Evolutionary conservation across 2,888 invertebrate genomes (phyloP), one percentile per base, ranked within the genome.

Genomic region (Troides helena): DNA sequence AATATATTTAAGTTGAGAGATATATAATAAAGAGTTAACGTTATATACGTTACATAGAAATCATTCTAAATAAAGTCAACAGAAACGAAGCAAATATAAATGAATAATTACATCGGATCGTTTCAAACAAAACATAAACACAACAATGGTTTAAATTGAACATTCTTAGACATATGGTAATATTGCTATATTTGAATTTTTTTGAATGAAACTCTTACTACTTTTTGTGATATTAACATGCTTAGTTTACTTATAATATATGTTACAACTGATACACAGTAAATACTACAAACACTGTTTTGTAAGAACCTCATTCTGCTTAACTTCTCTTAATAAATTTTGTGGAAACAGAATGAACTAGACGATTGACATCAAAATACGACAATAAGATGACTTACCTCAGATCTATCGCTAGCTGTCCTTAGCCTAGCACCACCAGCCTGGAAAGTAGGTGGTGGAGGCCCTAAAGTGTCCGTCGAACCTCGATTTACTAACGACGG

Each of bases 381-480:
- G 18, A 57, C 10, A 58, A 21, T 25, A 8, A n/a, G 10, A 58
- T 23, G 5, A 23, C 43, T 83, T 79, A 93, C 93, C 87, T 94
- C 94, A 1, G 94, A 91, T 75, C 93, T 86, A 74, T 94, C 95
- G 75, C 95, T 95, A 36, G 93, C 93, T 30, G 94, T 94, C 70
- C 94, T 85, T 7, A 94, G 85, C 53, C 94, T 83, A 2, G 85
- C 79, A 0, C 80, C 82, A 23, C 89, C 85, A 71, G 93, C 75
- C 75, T 89, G 78, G 86, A 93, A 85, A 79, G 86, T 80, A 64
- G 93, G 82, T 67, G 89, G 85, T 72, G 92, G 89, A 46, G 91
- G 93, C 39, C 91, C 92, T 30, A 94, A 85, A 0, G 94, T 90
- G 74, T 92, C 93, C 0, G 93, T 92, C 1, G 92, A 92, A 2